Conservation (phyloP, 2,888 invertebrate species). For the Lasioglossum malachurum region DNA sequence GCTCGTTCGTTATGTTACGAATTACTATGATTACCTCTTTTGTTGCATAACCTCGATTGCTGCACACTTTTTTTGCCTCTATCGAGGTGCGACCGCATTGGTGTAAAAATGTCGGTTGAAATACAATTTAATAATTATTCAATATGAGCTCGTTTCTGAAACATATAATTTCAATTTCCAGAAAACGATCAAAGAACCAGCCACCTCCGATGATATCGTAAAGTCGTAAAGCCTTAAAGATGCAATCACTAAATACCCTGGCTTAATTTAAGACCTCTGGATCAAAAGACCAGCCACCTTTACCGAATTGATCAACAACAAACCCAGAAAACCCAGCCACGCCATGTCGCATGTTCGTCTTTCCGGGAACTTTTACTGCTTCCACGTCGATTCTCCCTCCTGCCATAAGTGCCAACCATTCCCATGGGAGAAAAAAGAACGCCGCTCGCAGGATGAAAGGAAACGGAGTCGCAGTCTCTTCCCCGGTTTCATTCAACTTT, state of each 20-base stretch:
- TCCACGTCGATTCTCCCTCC: not conserved
- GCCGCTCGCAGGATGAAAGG: not conserved
- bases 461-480: constrained; percentile 5
- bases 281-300: not conserved
- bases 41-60: not conserved
- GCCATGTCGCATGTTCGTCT: not conserved
- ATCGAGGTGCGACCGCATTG: not conserved
- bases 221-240: not conserved
- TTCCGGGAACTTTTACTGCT: not conserved
- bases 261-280: not conserved
- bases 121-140: not conserved
- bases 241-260: not conserved
- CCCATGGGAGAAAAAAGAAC: not conserved
- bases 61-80: not conserved
- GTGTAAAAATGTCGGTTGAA: not conserved
- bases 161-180: not conserved
- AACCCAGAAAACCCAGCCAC: not conserved
- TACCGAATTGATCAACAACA: not conserved
- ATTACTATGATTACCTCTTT: not conserved
- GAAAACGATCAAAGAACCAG: not conserved
- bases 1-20: not conserved
- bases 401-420: not conserved
- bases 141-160: too few species aligned
- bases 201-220: not conserved
- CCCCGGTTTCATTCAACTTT: constrained; percentile 13